phyloP scores from a whole-genome alignment of 2,113 vertebrate genomes.

The Pelmatolapia mariae region DNA sequence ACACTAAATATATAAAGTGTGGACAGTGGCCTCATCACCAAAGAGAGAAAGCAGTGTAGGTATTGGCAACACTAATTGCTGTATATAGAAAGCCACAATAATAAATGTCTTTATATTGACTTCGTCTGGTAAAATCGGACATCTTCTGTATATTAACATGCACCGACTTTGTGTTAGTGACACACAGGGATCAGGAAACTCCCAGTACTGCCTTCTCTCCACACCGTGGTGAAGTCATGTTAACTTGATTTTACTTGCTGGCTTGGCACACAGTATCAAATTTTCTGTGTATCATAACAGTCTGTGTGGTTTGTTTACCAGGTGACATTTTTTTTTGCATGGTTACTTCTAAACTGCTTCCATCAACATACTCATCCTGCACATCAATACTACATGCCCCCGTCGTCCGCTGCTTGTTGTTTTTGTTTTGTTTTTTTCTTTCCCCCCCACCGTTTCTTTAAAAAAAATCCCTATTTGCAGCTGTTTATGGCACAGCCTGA shows the following conservation, averaged over 20 bases:
- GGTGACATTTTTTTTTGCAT: conserved; percentile 55
- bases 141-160: background rate
- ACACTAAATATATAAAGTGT: background rate
- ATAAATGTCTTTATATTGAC: background rate
- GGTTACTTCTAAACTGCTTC: conserved; percentile 47
- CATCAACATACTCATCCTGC: conserved; percentile 37
- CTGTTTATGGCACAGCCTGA: conserved; percentile 73
- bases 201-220: conserved; percentile 33
- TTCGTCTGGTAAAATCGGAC: background rate
- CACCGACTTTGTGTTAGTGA: background rate
- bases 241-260: conserved; percentile 11
- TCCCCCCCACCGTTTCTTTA: background rate
- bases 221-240: conserved; percentile 19
- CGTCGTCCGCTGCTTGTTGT: conserved; percentile 44
- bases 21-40: conserved; percentile 16
- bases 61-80: background rate
- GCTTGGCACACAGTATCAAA: conserved; percentile 28
- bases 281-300: conserved; percentile 39
- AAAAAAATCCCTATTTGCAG: conserved; percentile 56
- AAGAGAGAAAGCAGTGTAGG: conserved; percentile 40
- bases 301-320: conserved; percentile 49
- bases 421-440: rapidly evolving
- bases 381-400: conserved; percentile 18
- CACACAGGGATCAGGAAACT: background rate
- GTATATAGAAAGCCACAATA: background rate